phyloP scores from a whole-genome alignment of 2,113 vertebrate species.

The Pelvicachromis taeniatus region DNA sequence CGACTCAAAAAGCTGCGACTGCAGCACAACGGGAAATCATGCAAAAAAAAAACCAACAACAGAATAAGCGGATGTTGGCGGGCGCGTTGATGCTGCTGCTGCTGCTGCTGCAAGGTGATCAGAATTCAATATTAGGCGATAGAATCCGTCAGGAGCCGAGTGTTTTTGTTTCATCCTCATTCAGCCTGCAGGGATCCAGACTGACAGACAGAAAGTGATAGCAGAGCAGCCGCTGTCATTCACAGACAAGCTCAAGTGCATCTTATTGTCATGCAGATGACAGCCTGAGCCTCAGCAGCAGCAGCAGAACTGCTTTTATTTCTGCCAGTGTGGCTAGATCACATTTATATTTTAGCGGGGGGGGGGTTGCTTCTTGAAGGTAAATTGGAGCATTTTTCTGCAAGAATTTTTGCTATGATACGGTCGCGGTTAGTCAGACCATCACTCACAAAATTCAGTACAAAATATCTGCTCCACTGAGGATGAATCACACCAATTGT shows the following conservation, averaged over 20 bases:
- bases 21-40: not conserved
- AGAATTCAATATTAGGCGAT: not conserved
- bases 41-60: not conserved
- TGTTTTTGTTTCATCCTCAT: not conserved
- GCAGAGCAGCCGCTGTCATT: conserved; percentile 21
- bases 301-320: not conserved
- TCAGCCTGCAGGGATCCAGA: conserved; percentile 15
- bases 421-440: rapidly evolving
- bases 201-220: conserved; percentile 27
- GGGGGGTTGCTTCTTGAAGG: not conserved
- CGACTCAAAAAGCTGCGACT: not conserved
- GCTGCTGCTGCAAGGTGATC: not conserved
- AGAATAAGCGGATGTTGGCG: not conserved
- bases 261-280: conserved; percentile 43
- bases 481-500: not conserved
- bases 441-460: not conserved
- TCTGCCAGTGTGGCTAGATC: not conserved
- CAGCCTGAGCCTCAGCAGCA: conserved; percentile 5
- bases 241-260: conserved; percentile 13
- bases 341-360: not conserved
- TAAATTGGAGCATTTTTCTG: not conserved
- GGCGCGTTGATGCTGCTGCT: not conserved
- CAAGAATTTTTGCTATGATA: not conserved
- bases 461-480: not conserved
- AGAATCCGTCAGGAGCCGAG: not conserved